These are phyloP conservation scores for Neomonachus schauinslandi DNA, from an alignment of 2,113 vertebrate species.

Conservation along the genomic window DNA sequence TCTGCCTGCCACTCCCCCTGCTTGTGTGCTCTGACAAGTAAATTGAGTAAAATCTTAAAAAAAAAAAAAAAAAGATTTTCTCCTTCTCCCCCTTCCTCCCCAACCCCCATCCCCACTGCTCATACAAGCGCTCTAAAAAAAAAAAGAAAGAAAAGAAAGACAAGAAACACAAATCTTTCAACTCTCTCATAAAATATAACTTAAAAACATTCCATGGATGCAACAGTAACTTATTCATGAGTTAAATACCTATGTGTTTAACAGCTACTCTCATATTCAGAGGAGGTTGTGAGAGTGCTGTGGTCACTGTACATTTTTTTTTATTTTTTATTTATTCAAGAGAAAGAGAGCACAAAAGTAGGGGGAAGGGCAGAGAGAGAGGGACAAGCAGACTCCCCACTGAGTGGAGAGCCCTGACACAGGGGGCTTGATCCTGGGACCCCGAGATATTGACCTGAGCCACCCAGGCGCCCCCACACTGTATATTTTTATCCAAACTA, in stretches of 20 bases:
- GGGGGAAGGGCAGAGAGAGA: background rate
- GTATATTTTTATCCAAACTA: background rate
- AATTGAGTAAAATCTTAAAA: no score
- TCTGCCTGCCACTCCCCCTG: no score
- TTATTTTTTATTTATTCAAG: background rate
- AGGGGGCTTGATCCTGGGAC: background rate
- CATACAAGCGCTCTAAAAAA: background rate
- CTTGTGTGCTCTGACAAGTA: no score
- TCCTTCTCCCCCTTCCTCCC: no score
- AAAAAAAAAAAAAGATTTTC: no score
- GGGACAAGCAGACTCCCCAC: background rate
- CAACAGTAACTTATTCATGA: background rate
- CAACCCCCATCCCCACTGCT: background rate
- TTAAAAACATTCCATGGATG: background rate
- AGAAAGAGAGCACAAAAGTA: background rate
- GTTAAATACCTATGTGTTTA: background rate
- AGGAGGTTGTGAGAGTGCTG: background rate
- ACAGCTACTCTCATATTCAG: background rate
- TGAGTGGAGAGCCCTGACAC: background rate
- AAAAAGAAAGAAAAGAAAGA: background rate
- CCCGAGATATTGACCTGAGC: background rate
- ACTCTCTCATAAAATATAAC: background rate
- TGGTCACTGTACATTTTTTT: background rate
- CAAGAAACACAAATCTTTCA: background rate
- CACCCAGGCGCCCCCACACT: background rate